These are phyloP conservation scores for Cygnus olor DNA, from an alignment of 2,797 vertebrate species.

Conservation along the genomic window DNA sequence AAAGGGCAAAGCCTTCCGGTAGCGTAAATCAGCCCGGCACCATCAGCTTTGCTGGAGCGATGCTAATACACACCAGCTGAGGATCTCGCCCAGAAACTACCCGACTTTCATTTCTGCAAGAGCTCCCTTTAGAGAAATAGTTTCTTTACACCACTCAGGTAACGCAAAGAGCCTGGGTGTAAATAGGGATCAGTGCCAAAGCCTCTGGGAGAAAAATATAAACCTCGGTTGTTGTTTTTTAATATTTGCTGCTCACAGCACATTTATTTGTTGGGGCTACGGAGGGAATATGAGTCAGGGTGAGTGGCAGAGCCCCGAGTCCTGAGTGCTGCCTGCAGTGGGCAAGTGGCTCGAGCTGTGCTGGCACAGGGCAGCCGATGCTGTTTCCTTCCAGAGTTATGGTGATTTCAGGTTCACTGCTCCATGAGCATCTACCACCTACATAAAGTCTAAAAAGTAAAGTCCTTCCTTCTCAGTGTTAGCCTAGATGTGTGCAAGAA, in stretches of 20 bases:
- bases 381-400: background rate
- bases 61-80: background rate
- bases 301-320: background rate
- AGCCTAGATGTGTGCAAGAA: background rate
- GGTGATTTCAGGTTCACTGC: background rate
- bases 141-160: background rate
- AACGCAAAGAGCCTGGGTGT: background rate
- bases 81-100: background rate
- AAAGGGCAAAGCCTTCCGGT: background rate
- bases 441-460: background rate
- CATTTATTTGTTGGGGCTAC: accelerated
- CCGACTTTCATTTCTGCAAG: background rate
- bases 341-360: background rate
- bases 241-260: accelerated
- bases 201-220: background rate
- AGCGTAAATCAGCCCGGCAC: background rate
- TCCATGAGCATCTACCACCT: background rate
- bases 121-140: background rate
- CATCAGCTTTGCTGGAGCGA: background rate
- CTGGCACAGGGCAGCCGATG: background rate
- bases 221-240: background rate
- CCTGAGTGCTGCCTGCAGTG: accelerated
- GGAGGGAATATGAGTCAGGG: background rate
- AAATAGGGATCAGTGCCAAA: background rate
- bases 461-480: background rate